Evolutionary conservation across 2,888 invertebrate species (phyloP), one percentile per base, ranked within the genome.

Genomic region (Sesia bembeciformis): DNA sequence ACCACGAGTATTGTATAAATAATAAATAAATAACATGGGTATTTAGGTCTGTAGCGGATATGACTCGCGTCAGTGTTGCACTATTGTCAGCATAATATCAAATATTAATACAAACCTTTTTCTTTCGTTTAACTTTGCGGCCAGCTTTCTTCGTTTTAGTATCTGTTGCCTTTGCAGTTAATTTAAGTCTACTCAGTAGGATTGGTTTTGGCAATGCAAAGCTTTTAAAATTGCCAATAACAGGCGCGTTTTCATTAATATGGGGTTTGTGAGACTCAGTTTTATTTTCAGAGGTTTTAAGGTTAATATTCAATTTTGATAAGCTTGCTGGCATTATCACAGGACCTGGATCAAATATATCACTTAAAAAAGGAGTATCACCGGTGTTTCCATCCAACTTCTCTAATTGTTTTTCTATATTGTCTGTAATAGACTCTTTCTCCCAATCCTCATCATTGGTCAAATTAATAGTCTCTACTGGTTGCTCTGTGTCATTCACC

Each of bases 151-250:
- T 81, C 66, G 76, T 78, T 51, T 62, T 54, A 58, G 57, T 68
- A 52, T 84, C 85, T 53, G 75, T 65, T 55, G 74, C 67, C 75
- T 86, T 86, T 52, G 84, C 76, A 4, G 83, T 66, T 60, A 85
- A 66, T 75, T 87, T 90, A 61, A 89, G 76, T 63, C 87, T 81
- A 74, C 87, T 89, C 60, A 90, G 68, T 62, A 89, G 64, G 52
- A 90, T 82, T 23, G 90, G 90, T 74, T 90, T 90, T 5, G 90
- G 90, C 51, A 88, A 67, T 39, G 90, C 90, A 58, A 90, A 90
- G 62, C 90, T 90, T 78, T 89, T 90, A 65, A 90, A 90, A 65
- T 81, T 85, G 38, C 88, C 89, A 68, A 90, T 83, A 49, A 89
- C 80, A 39, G 82, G 78, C 3, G 77, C 76, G 58, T 78, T 81